Base-by-base conservation (phyloP, 2,888 invertebrate species). In the Julus scanicus region DNA sequence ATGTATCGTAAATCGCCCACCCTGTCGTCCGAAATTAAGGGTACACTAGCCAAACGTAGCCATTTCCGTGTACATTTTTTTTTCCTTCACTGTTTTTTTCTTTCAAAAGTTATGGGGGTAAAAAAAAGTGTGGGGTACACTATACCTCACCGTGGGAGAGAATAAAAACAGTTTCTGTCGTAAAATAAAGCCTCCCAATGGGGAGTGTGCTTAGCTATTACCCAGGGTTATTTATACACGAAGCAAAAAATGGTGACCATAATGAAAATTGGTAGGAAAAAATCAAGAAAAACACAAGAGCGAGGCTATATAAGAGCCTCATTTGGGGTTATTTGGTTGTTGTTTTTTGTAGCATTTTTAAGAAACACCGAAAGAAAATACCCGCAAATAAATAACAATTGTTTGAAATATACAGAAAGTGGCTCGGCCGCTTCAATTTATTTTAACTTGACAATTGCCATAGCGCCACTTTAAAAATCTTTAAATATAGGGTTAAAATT, bases 141-240 rank as follows among this genome's bases (percentile, higher is more conserved):
- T 80, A 29, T 29, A 80, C 80, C 20, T 80, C 80, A 80, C 80
- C 80, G 80, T 80, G 80, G 37, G 80, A 80, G 37, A 80, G 80
- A 5, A 37, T 37, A 37, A 80, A 80, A 2, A 53, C 44, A 63
- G 20, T 20, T 80, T 37, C 37, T 80, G 80, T 80, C 29, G 80
- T 80, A 9, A 37, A 80, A 80, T 8, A 80, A 80, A 37, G 2
- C 13, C 80, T 80, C n/a, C 80, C 80, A 80, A 80, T 80, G 29
- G 80, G 11, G 80, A 80, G 37, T 80, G 80, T 80, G 29, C 29
- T 80, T 37, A 11, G 80, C 80, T 80, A 80, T 80, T 80, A 80
- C 80, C 80, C 11, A 80, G 80, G 80, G 80, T 80, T 80, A 80
- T 80, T 80, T 80, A 80, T 80, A 80, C 80, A 80, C 80, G 11